Evolutionary conservation across 23 tunicate species (phyloP), one percentile per base, ranked within the genome.

Genomic region (Oikopleura albicans): DNA sequence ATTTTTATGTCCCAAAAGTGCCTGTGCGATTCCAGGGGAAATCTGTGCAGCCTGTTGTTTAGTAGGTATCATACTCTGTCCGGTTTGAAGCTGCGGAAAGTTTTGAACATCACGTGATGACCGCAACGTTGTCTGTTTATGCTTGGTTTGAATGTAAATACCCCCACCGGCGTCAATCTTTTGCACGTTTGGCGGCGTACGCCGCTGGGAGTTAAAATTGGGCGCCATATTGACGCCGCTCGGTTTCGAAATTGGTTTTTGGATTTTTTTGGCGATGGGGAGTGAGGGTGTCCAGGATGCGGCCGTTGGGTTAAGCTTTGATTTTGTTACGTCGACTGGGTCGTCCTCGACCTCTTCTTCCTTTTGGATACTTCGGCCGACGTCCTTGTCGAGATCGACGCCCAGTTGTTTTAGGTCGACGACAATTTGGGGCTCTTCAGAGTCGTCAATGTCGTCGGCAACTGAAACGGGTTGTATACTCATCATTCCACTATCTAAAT

Each of bases 261-360:
- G 27, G 37, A 31, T 29, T 71, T 71, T 71, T 34, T 2, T 71
- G 36, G 37, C 79, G 33, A 2, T 29, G 12, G 63, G 22, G 12
- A 22, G 63, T 12, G 63, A 8, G 37, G 79, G 79, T 2, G 34
- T 12, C 79, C 79, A 71, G 37, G 79, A 71, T 34, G 79, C 79
- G 79, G 79, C 79, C 34, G 79, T 71, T 27, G 79, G 79, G 37
- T 71, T 71, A 2, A 71, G 79, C 37, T 71, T 71, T 27, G 79
- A 71, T 4, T 27, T 16, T 16, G 4, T 27, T 2, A 71, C 79
- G 22, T 49, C 59, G 59, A 49, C 59, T 49, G 8, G 16, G 8
- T 8, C 59, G 27, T 71, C 35, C 37, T 71, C 37, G 12, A 49
- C 63, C 31, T 71, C 79, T 71, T 71, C 79, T 37, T 71, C 35